Percentiles rank a stretch among this genome's conserved stretches.
Conservation (phyloP, 2,797 vertebrate genomes). For the Myotis vivesi region DNA sequence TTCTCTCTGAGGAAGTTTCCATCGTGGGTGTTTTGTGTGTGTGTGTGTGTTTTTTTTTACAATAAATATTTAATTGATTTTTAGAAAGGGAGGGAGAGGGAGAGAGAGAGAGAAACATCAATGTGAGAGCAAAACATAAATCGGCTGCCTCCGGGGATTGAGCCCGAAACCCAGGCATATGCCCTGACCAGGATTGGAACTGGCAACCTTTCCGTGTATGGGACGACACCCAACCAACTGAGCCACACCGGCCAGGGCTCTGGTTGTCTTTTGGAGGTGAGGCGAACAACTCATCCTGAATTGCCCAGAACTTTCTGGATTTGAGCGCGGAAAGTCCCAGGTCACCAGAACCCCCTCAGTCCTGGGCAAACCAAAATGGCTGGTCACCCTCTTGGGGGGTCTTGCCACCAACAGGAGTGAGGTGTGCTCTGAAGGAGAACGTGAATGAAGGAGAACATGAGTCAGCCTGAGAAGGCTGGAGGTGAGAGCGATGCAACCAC, state of each 20-base stretch:
- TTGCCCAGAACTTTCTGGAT: background rate
- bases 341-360: background rate
- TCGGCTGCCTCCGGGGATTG: background rate
- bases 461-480: background rate
- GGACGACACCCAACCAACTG: background rate
- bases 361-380: background rate
- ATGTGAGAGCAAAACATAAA: background rate
- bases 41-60: too few relatives aligned
- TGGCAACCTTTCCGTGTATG: background rate
- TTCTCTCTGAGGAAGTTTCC: background rate
- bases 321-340: background rate
- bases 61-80: background rate
- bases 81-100: background rate
- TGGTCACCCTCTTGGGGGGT: background rate
- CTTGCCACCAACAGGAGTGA: rapidly evolving
- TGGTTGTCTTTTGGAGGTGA: background rate
- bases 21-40: background rate
- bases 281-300: background rate
- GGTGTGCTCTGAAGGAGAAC: background rate
- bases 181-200: background rate
- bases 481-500: rapidly evolving
- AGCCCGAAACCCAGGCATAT: background rate
- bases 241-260: background rate
- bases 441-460: rapidly evolving
- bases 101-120: background rate